Conservation (phyloP, 2,797 vertebrate species). For the Zalophus californianus region DNA sequence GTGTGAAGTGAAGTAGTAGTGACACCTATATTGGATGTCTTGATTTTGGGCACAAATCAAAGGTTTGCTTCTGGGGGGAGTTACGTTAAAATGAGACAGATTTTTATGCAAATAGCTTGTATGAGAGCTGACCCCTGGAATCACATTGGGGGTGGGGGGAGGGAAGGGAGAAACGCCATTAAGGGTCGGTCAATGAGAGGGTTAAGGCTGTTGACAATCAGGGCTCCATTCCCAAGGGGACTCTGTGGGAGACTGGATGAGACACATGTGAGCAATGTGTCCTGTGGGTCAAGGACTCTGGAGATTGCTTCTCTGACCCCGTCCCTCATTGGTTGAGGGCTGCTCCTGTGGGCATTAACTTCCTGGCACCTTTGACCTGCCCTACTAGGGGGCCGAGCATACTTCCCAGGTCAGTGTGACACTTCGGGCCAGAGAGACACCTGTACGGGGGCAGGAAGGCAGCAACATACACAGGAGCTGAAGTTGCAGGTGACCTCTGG, state of each 20-base stretch:
- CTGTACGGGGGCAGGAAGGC: not conserved
- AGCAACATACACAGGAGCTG: not conserved
- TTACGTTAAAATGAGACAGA: not conserved
- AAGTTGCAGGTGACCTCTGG: not conserved
- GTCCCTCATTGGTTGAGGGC: accelerated
- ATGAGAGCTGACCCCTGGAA: not conserved
- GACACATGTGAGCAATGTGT: not conserved
- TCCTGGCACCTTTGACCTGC: not conserved
- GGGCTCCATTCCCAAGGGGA: not conserved
- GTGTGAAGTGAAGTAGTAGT: no score
- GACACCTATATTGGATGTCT: not conserved
- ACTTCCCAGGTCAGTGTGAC: not conserved
- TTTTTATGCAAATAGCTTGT: not conserved
- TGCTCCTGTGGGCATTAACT: not conserved
- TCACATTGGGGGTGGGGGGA: not conserved
- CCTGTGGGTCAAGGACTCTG: not conserved
- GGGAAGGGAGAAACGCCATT: not conserved
- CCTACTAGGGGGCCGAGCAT: not conserved
- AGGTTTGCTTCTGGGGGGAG: not conserved
- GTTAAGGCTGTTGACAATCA: not conserved
- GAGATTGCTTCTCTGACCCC: no score
- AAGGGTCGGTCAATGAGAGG: no score
- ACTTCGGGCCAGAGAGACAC: not conserved
- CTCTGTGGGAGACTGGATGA: not conserved
- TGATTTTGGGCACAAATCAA: not conserved